Conservation (phyloP, 2,797 vertebrate species). For the Paramormyrops hopkinsi region DNA sequence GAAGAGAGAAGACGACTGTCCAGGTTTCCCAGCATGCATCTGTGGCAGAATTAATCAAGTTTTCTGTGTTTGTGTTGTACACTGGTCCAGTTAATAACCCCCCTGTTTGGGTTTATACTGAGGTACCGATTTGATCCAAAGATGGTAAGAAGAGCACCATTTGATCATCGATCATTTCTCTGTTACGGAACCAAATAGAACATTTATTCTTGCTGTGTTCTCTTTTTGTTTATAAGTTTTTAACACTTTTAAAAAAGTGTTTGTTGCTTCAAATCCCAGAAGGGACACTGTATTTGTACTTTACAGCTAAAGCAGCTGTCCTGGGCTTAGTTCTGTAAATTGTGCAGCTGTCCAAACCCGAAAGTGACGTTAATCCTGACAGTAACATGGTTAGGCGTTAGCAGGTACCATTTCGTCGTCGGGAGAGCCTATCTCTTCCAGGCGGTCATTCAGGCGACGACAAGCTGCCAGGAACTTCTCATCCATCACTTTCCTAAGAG, state of each 20-base stretch:
- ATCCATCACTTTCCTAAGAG: conserved; percentile 62
- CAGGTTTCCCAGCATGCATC: neutral
- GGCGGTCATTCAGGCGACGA: conserved; percentile 71
- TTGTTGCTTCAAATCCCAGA: neutral
- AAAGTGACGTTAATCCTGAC: neutral
- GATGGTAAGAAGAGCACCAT: neutral
- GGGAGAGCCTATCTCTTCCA: conserved; percentile 72
- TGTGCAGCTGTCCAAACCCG: neutral
- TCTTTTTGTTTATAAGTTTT: neutral
- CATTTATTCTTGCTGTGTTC: neutral
- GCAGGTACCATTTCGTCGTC: conserved; percentile 57
- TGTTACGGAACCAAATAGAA: neutral
- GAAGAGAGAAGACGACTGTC: neutral
- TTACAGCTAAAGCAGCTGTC: neutral
- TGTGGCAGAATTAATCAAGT: neutral
- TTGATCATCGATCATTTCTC: neutral
- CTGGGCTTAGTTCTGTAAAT: neutral
- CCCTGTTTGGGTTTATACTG: neutral
- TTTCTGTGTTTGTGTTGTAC: neutral
- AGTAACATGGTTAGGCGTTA: neutral
- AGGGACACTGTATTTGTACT: neutral
- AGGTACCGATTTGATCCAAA: neutral
- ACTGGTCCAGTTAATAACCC: neutral
- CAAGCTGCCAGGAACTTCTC: conserved; percentile 76
- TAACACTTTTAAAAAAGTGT: neutral